These are phyloP conservation scores for Drosophila mayaguana DNA, from an alignment of 2,888 invertebrate genomes.

Conservation along the genomic window DNA sequence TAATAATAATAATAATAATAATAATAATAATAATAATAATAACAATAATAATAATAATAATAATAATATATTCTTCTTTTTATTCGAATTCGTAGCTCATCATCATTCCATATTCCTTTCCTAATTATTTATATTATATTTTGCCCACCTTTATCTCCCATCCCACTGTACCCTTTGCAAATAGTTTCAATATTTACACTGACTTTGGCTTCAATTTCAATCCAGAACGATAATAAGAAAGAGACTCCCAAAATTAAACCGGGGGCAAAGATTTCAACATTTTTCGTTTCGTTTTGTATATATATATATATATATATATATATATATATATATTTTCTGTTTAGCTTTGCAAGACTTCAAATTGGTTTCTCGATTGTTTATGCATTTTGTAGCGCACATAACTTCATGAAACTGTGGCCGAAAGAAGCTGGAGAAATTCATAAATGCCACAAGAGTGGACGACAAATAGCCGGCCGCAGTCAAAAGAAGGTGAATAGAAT, in stretches of 20 bases:
- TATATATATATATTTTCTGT: background rate
- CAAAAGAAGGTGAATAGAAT: slow-evolving; percentile 64
- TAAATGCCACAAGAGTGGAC: slow-evolving; percentile 53
- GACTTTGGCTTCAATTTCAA: slow-evolving; percentile 55
- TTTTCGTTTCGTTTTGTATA: slow-evolving; percentile 24
- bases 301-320: no score
- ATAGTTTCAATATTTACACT: slow-evolving; percentile 63
- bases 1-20: no score
- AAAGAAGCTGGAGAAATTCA: slow-evolving; percentile 45
- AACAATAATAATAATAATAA: no score
- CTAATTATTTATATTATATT: background rate
- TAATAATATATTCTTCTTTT: no score
- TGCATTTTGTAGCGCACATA: slow-evolving; percentile 71
- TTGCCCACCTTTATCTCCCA: background rate
- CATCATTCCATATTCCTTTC: background rate
- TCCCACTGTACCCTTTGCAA: slow-evolving; percentile 53
- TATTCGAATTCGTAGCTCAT: background rate
- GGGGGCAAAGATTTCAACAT: slow-evolving; percentile 60
- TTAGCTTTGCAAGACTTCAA: slow-evolving; percentile 40
- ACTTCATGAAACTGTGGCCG: slow-evolving; percentile 15
- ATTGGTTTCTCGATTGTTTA: slow-evolving; percentile 78
- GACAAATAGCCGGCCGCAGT: slow-evolving; percentile 56
- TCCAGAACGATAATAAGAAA: slow-evolving; percentile 62
- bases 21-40: no score
- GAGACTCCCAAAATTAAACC: slow-evolving; percentile 33